Evolutionary conservation across 2,888 invertebrate genomes (phyloP).

Genomic region (Epinotia brunnichana): DNA sequence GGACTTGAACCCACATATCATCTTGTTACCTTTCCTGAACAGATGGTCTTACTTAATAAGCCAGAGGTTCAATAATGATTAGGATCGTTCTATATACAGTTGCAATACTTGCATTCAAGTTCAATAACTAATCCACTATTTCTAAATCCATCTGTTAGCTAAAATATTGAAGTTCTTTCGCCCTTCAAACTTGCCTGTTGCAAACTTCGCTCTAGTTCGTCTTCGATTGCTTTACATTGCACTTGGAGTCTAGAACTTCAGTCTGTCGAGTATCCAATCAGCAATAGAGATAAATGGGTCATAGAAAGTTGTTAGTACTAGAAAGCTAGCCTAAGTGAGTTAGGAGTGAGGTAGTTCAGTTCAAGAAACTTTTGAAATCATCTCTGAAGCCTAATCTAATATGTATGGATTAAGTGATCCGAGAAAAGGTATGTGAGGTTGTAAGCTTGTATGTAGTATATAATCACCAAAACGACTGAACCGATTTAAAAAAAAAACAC

Average conservation of each 20-base stretch:
- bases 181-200: slow-evolving; percentile 9
- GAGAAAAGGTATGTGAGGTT: no score
- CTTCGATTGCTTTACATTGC: slow-evolving; percentile 23
- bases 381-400: no score
- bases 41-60: no score
- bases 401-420: no score
- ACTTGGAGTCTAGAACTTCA: not conserved
- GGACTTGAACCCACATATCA: no score
- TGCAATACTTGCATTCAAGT: not conserved
- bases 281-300: not conserved
- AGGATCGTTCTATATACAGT: no score
- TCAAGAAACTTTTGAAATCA: no score
- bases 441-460: no score
- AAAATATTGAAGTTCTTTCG: not conserved
- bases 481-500: no score
- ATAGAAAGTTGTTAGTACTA: not conserved
- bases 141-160: not conserved
- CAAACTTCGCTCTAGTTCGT: slow-evolving; percentile 7
- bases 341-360: not conserved
- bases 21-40: no score
- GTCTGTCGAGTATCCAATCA: slow-evolving; percentile 1
- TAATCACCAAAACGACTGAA: no score
- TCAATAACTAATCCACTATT: not conserved
- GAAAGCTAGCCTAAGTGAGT: not conserved
- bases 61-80: no score